Conservation (phyloP, 2,797 vertebrate species). For the Tamandua tetradactyla region DNA sequence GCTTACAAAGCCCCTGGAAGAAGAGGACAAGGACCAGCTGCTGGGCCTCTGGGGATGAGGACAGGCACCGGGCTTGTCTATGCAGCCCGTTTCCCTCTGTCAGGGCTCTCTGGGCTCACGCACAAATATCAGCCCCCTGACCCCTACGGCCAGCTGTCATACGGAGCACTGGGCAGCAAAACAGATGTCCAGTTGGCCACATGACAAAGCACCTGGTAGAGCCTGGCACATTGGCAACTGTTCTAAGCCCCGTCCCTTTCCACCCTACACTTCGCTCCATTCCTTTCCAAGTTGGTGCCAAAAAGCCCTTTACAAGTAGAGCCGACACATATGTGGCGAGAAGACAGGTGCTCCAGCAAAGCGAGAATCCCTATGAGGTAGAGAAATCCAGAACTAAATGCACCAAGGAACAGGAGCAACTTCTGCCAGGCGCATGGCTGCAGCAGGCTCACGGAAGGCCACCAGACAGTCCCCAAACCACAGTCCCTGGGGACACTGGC, state of each 20-base stretch:
- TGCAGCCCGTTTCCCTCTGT: neutral
- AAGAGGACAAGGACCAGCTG: neutral
- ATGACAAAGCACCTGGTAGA: neutral
- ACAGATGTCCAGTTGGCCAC: neutral
- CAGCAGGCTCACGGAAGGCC: neutral
- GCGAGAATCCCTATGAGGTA: neutral
- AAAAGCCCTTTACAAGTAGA: neutral
- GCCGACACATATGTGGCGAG: neutral
- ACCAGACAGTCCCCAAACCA: neutral
- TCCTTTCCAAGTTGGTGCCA: neutral
- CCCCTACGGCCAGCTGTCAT: neutral
- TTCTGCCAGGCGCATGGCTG: neutral
- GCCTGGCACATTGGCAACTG: neutral
- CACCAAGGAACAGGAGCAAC: neutral
- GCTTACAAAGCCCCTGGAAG: slow-evolving; percentile 95
- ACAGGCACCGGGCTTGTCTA: neutral
- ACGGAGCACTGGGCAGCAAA: neutral
- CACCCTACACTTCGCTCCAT: neutral
- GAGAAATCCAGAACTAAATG: neutral
- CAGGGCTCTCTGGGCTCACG: neutral
- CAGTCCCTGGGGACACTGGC: neutral
- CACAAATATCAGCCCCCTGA: neutral
- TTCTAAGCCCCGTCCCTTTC: neutral
- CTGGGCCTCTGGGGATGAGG: neutral
- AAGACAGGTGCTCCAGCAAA: neutral